phyloP scores from a whole-genome alignment of 2,888 invertebrate genomes.

The Criorhina ranunculi region DNA sequence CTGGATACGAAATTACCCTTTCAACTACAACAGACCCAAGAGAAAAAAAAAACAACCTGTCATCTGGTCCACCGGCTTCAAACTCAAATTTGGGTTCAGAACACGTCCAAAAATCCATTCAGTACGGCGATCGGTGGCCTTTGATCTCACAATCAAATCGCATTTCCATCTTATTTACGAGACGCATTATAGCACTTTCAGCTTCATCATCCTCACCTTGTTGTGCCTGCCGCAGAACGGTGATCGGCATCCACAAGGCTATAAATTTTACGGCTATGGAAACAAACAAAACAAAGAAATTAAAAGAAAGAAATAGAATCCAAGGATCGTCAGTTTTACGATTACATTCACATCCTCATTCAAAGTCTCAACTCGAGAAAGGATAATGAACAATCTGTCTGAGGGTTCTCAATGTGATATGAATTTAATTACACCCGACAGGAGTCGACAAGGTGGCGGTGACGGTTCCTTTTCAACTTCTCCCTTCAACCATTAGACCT shows the following conservation, averaged over 20 bases:
- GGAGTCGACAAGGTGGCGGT: conserved; percentile 61
- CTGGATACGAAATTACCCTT: neutral
- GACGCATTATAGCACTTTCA: conserved; percentile 59
- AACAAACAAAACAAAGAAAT: conserved; percentile 32
- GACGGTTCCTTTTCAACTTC: conserved; percentile 55
- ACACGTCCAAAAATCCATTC: conserved; percentile 34
- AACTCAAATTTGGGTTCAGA: conserved; percentile 2
- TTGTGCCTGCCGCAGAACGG: conserved; percentile 28
- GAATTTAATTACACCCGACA: conserved; percentile 64
- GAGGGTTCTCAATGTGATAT: conserved; percentile 44
- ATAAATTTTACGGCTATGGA: conserved; percentile 55
- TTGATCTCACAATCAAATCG: conserved; percentile 53
- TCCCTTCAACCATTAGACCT: conserved; percentile 34
- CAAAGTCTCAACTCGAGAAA: conserved; percentile 28
- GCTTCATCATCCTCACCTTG: conserved; percentile 49
- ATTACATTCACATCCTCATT: conserved; percentile 62
- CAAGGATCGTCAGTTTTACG: conserved; percentile 60
- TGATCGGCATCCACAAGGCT: conserved; percentile 37
- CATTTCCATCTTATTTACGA: conserved; percentile 39
- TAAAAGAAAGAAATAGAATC: conserved; percentile 13
- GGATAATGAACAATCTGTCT: conserved; percentile 63
- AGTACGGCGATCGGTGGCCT: conserved; percentile 25
- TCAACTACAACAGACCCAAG: conserved; percentile 15
- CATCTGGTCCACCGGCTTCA: neutral
- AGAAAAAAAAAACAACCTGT: conserved; percentile 36